Evolutionary conservation across 1,140 invertebrate genomes (phyloP).

Genomic region (Calosoma granatense): DNA sequence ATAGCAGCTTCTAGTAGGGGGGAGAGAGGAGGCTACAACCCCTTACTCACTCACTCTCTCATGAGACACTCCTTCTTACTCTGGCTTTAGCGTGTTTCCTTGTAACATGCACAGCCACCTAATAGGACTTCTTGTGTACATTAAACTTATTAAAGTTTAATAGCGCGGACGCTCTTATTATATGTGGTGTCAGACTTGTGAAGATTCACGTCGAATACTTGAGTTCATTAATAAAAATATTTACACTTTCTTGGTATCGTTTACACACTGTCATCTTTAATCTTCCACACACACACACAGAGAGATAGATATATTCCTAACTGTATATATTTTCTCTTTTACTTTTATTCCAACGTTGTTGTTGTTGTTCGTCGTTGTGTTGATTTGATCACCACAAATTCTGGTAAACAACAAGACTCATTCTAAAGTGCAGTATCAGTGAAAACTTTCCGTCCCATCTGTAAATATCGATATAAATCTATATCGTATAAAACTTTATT

Average conservation of each 20-base stretch:
- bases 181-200: background rate
- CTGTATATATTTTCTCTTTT: too few relatives aligned
- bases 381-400: too few relatives aligned
- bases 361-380: too few relatives aligned
- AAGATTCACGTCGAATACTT: background rate
- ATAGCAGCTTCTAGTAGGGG: too few relatives aligned
- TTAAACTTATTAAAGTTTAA: slow-evolving; percentile 9
- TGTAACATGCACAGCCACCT: background rate
- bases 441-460: too few relatives aligned
- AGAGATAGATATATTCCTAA: too few relatives aligned
- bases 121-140: slow-evolving; percentile 8
- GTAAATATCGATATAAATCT: too few relatives aligned
- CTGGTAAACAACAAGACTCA: too few relatives aligned
- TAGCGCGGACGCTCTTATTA: slow-evolving; percentile 8
- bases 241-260: too few relatives aligned
- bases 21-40: background rate
- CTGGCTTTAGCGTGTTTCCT: background rate
- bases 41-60: background rate
- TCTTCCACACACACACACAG: background rate
- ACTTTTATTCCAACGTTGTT: too few relatives aligned
- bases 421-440: too few relatives aligned
- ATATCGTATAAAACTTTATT: too few relatives aligned
- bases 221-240: background rate
- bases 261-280: background rate
- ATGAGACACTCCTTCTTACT: background rate